A percentile compares a stretch with the other conserved stretches of the same genome.
phyloP scores from a whole-genome alignment of 2,113 vertebrate genomes.

The human region GRCh38 chr4:62027501-62028000 shows the following conservation, averaged over 20 bases:
- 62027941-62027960: neutral
- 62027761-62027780: neutral
- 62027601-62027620: neutral
- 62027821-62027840: neutral
- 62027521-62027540: neutral
- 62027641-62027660: neutral
- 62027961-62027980: slow-evolving; percentile 8
- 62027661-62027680: neutral
- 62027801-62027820: neutral
- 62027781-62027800: neutral
- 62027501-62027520: neutral
- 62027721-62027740: neutral
- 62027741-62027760: neutral
- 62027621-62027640: neutral
- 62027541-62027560: neutral
- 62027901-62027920: neutral
- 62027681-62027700: neutral
- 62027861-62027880: neutral
- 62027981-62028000: neutral
- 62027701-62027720: neutral
- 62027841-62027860: neutral
- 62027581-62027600: neutral
- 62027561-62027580: neutral
- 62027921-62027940: neutral
- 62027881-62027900: neutral